Evolutionary conservation across 2,113 vertebrate genomes (phyloP).

Genomic region (Ia io): DNA sequence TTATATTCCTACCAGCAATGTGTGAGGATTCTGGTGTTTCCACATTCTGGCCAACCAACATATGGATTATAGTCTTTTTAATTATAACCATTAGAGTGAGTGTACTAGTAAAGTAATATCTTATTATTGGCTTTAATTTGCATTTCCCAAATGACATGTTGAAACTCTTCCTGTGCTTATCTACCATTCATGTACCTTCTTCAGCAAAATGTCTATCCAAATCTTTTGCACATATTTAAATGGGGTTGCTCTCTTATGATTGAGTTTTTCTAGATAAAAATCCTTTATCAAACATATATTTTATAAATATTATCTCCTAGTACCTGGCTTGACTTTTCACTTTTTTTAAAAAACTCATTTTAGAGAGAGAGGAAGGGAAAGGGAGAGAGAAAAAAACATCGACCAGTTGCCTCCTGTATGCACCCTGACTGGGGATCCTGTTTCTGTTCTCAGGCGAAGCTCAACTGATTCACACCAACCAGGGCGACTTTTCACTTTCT

Average conservation of each 20-base stretch:
- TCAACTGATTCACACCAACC: background rate
- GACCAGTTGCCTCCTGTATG: background rate
- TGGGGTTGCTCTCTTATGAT: background rate
- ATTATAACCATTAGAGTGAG: background rate
- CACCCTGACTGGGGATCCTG: background rate
- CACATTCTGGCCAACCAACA: background rate
- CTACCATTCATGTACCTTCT: background rate
- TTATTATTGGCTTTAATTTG: background rate
- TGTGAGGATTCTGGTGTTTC: background rate
- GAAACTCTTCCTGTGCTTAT: background rate
- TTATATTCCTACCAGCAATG: background rate
- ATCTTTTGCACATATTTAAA: background rate
- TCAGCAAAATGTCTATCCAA: background rate
- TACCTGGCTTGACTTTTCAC: background rate
- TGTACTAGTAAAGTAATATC: background rate
- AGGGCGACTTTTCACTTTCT: background rate
- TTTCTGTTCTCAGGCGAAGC: too few relatives aligned
- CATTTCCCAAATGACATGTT: background rate
- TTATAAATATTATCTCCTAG: background rate
- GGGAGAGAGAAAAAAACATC: background rate
- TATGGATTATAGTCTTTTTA: background rate
- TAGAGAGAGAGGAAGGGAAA: background rate
- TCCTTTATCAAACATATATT: background rate
- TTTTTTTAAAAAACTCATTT: background rate
- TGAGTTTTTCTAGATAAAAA: background rate